A percentile compares a stretch with the other conserved stretches of the same genome.
These are phyloP conservation scores for Psococerastis gibbosa DNA, from an alignment of 2,888 invertebrate species.

Conservation along the genomic window DNA sequence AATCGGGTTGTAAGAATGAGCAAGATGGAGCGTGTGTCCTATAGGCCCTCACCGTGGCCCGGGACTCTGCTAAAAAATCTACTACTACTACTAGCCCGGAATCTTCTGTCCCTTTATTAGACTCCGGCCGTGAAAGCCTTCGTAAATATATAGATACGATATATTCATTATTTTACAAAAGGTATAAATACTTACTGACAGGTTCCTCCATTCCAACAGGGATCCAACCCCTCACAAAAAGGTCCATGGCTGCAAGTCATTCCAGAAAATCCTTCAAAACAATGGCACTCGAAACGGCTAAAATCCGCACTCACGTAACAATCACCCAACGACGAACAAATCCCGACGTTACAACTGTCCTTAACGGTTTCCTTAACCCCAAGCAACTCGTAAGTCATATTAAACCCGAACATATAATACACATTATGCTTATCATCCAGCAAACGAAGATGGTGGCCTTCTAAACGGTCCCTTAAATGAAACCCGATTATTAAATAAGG, in stretches of 20 bases:
- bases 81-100: not conserved
- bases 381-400: conserved; percentile 73
- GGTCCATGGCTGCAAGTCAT: conserved; percentile 62
- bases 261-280: conserved; percentile 65
- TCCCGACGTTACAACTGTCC: conserved; percentile 49
- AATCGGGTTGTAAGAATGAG: no score
- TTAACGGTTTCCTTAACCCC: conserved; percentile 29
- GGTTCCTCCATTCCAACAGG: conserved; percentile 64
- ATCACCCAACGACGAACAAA: conserved; percentile 71
- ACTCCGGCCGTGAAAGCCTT: no score
- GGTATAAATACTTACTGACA: conserved; percentile 47
- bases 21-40: no score
- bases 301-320: conserved; percentile 54
- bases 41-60: no score
- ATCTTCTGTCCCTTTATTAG: no score
- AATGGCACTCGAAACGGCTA: conserved; percentile 57
- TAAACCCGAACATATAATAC: conserved; percentile 79
- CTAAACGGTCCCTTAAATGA: conserved; percentile 39
- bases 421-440: conserved; percentile 63
- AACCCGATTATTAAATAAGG: conserved; percentile 66
- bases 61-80: not conserved
- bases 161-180: not conserved
- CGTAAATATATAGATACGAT: no score
- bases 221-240: conserved; percentile 47
- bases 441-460: conserved; percentile 68